Evolutionary conservation across 2,888 invertebrate genomes (phyloP), one percentile per base, ranked within the genome.

Genomic region (Ectropis crepuscularia): DNA sequence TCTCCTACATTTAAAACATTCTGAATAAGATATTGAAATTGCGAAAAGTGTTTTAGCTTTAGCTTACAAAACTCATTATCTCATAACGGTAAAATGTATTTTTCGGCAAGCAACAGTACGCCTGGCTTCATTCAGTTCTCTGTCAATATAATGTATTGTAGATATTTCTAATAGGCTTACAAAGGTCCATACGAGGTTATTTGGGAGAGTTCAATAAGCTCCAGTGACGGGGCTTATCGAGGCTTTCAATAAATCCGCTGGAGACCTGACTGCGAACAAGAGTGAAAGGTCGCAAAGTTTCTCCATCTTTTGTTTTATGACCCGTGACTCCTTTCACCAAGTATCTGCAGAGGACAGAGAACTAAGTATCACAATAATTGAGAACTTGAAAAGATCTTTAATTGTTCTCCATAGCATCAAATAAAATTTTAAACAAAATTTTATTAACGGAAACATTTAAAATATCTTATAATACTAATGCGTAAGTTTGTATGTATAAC

Each of bases 151-250:
- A 58, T 59, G 41, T 43, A 8, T 57, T 46, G 53, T 45, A 45
- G 42, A 55, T 57, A 51, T 59, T 49, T 16, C n/a, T 28, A 55
- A 59, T 36, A 64, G 46, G 55, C 59, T 64, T 64, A 64, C 51
- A 60, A 38, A 55, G 60, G 64, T 60, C 55, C 51, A 48, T 38
- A 42, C 50, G 16, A 36, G 49, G 43, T 11, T 39, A 7, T 62
- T 51, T 57, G 42, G 37, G n/a, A 39, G 39, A 45, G 55, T 55
- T 50, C 61, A 61, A 61, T 61, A 55, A 61, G 54, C 61, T 39
- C 9, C 42, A 48, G 50, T 55, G 45, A 53, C 48, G n/a, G 55
- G 37, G 45, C 45, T 61, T 55, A 54, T 36, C 9, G 55, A 28
- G 39, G 41, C 39, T 55, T 55, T 16, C 55, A 47, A 47, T 39